Conservation (phyloP, 2,888 invertebrate species). For the Cantharis lateralis region DNA sequence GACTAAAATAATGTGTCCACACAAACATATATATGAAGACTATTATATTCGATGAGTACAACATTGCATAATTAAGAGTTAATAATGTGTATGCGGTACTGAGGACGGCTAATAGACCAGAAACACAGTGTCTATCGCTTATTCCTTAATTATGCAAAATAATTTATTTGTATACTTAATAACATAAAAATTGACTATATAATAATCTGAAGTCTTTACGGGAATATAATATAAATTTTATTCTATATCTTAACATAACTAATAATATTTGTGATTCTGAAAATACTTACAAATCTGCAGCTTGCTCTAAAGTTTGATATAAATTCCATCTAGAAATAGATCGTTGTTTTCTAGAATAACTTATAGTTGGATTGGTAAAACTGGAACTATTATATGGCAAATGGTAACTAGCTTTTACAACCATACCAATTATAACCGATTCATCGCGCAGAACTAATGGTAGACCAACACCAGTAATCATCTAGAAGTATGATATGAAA, state of each 20-base stretch:
- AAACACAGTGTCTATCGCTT: too few species aligned
- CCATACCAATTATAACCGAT: slow-evolving; percentile 56
- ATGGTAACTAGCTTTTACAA: slow-evolving; percentile 55
- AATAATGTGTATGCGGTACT: too few species aligned
- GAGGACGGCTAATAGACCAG: too few species aligned
- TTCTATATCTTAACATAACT: too few species aligned
- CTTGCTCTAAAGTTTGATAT: slow-evolving; percentile 66
- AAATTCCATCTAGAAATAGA: slow-evolving; percentile 64
- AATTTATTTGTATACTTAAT: too few species aligned
- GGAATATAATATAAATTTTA: too few species aligned
- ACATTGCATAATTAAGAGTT: too few species aligned
- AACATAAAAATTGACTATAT: too few species aligned
- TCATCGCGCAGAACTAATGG: slow-evolving; percentile 58
- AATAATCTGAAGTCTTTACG: not conserved
- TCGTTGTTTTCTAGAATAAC: slow-evolving; percentile 36
- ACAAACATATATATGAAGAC: too few species aligned
- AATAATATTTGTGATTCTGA: not conserved
- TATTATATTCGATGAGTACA: too few species aligned
- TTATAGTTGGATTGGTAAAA: slow-evolving; percentile 40
- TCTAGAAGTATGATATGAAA: slow-evolving; percentile 39
- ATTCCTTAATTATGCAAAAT: too few species aligned
- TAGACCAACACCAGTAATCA: slow-evolving; percentile 58
- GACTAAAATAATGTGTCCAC: too few species aligned
- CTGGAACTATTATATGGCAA: slow-evolving; percentile 42
- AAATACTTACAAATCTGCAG: slow-evolving; percentile 60